phyloP scores from a whole-genome alignment of 2,797 vertebrate species.

The Paedocypris micromegethes region DNA sequence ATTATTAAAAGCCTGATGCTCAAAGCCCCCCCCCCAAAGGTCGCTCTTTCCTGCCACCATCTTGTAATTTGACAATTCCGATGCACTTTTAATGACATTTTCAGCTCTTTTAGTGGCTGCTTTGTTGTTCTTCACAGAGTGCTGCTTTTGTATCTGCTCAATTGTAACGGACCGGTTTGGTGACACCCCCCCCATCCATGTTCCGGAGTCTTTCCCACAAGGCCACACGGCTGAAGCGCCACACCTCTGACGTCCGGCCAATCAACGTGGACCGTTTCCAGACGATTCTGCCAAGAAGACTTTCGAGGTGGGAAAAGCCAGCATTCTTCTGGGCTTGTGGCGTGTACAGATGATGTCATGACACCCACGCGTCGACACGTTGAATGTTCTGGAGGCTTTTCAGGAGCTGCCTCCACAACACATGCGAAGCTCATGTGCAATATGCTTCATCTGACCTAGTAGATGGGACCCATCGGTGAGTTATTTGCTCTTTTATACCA shows the following conservation, averaged over 20 bases:
- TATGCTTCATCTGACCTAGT: neutral
- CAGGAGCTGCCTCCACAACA: neutral
- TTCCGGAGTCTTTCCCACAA: too few relatives aligned
- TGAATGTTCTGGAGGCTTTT: conserved; percentile 29
- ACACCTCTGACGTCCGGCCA: too few relatives aligned
- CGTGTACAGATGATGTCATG: conserved; percentile 39
- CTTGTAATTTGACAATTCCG: too few relatives aligned
- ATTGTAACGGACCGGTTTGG: conserved; percentile 23
- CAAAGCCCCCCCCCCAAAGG: too few relatives aligned
- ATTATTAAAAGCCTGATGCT: too few relatives aligned
- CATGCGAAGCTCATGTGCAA: neutral
- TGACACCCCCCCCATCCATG: neutral
- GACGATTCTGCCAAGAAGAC: neutral
- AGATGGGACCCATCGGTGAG: neutral
- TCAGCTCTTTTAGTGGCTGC: conserved; percentile 13
- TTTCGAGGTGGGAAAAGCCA: neutral
- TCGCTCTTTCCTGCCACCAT: too few relatives aligned
- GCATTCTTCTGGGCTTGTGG: neutral
- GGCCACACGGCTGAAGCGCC: neutral
- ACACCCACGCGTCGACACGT: conserved; percentile 24
- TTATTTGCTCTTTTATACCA: conserved; percentile 10
- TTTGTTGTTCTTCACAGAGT: conserved; percentile 2
- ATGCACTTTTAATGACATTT: neutral
- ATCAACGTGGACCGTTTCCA: neutral
- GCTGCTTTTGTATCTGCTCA: conserved; percentile 17